Conservation (phyloP, 2,888 invertebrate species). For the Cantharis lateralis region DNA sequence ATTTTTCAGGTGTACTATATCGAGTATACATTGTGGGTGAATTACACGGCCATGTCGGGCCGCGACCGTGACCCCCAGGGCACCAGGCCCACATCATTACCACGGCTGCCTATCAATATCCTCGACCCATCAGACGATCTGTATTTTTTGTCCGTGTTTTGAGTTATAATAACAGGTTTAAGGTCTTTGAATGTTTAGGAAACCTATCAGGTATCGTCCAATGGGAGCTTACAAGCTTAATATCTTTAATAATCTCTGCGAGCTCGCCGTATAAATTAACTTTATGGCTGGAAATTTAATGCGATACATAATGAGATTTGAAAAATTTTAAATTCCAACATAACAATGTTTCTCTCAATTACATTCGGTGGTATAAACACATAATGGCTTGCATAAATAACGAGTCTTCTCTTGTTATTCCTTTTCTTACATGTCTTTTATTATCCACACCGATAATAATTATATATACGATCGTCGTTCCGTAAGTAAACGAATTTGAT, state of each 20-base stretch:
- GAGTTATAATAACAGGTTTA: slow-evolving; percentile 52
- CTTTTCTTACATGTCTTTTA: slow-evolving; percentile 5
- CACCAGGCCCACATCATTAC: slow-evolving; percentile 39
- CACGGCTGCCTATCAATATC: slow-evolving; percentile 38
- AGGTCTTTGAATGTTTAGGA: slow-evolving; percentile 43
- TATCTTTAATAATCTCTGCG: slow-evolving; percentile 50
- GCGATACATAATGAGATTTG: slow-evolving; percentile 52
- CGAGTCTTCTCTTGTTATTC: slow-evolving; percentile 8
- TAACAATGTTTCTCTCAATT: slow-evolving; percentile 44
- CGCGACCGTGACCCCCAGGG: slow-evolving; percentile 39
- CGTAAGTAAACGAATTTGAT: neutral
- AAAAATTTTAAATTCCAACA: slow-evolving; percentile 49
- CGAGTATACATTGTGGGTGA: slow-evolving; percentile 20
- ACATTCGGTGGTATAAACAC: slow-evolving; percentile 27
- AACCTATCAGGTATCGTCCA: slow-evolving; percentile 41
- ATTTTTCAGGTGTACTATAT: slow-evolving; percentile 16
- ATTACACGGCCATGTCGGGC: slow-evolving; percentile 30
- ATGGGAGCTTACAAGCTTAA: slow-evolving; percentile 45
- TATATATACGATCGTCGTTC: slow-evolving; percentile 4
- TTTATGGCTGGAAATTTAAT: slow-evolving; percentile 52
- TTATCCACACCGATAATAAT: neutral
- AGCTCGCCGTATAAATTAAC: slow-evolving; percentile 50
- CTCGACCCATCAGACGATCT: slow-evolving; percentile 35
- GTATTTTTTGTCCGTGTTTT: slow-evolving; percentile 45
- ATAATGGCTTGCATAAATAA: slow-evolving; percentile 18